phyloP scores from a whole-genome alignment of 64 coral and sea anemone genomes.

The Anthopleura sola region DNA sequence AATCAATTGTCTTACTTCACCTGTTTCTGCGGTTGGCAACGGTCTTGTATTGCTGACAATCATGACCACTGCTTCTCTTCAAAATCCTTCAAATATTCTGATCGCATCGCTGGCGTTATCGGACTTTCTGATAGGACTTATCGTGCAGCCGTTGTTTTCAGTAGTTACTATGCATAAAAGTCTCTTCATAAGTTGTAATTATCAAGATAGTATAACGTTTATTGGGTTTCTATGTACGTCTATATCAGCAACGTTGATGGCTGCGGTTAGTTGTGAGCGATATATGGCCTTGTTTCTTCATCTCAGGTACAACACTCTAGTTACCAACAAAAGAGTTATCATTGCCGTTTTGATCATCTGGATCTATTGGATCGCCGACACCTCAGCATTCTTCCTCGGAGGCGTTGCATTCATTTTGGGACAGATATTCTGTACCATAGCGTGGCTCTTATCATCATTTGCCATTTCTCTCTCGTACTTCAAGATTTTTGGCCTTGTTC shows the following conservation, averaged over 20 bases:
- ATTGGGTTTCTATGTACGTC: background rate
- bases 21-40: background rate
- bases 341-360: background rate
- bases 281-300: background rate
- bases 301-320: background rate
- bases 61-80: background rate
- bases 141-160: background rate
- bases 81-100: background rate
- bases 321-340: background rate
- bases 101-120: background rate
- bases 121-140: background rate
- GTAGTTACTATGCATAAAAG: background rate
- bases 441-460: background rate
- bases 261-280: conserved; percentile 9
- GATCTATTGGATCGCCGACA: background rate
- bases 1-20: background rate
- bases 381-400: background rate
- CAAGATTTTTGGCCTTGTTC: conserved; percentile 2
- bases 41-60: conserved; percentile 4
- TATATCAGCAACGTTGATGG: background rate
- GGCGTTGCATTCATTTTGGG: background rate
- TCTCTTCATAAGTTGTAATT: background rate
- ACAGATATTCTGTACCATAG: background rate
- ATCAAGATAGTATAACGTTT: background rate
- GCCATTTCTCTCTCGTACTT: background rate